These are phyloP conservation scores for Clavelina lepadiformis DNA, from an alignment of 23 tunicate species.

Conservation along the genomic window DNA sequence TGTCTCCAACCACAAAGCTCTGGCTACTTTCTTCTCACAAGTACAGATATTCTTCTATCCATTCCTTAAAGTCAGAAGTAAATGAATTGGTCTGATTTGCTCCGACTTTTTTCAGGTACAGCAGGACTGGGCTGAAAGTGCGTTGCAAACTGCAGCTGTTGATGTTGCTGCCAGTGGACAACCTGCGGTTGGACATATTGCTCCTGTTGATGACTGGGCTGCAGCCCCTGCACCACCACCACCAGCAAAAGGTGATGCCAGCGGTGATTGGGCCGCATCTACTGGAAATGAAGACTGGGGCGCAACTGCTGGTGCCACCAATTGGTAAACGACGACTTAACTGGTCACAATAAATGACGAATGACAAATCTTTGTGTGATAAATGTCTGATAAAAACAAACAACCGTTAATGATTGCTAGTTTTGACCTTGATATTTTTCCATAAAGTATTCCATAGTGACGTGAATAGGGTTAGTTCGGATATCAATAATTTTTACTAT, in stretches of 20 bases:
- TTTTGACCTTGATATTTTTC: too few species aligned
- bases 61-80: neutral
- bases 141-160: conserved; percentile 23
- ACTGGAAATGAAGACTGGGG: conserved; percentile 39
- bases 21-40: neutral
- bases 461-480: too few species aligned
- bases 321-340: conserved; percentile 14
- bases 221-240: conserved; percentile 48
- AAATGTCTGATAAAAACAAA: too few species aligned
- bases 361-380: too few species aligned
- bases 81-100: neutral
- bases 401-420: too few species aligned
- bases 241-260: conserved; percentile 18
- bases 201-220: conserved; percentile 66
- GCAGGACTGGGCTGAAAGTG: conserved; percentile 74
- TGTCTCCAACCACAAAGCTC: too few species aligned
- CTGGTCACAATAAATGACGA: too few species aligned
- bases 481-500: too few species aligned
- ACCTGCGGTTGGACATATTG: conserved; percentile 9
- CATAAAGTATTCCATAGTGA: too few species aligned
- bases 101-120: conserved; percentile 25
- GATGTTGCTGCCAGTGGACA: conserved; percentile 1
- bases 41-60: neutral
- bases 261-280: conserved; percentile 43
- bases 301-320: conserved; percentile 18